These are phyloP conservation scores for Lethenteron reissneri DNA, from an alignment of 2,113 vertebrate species.

Conservation along the genomic window DNA sequence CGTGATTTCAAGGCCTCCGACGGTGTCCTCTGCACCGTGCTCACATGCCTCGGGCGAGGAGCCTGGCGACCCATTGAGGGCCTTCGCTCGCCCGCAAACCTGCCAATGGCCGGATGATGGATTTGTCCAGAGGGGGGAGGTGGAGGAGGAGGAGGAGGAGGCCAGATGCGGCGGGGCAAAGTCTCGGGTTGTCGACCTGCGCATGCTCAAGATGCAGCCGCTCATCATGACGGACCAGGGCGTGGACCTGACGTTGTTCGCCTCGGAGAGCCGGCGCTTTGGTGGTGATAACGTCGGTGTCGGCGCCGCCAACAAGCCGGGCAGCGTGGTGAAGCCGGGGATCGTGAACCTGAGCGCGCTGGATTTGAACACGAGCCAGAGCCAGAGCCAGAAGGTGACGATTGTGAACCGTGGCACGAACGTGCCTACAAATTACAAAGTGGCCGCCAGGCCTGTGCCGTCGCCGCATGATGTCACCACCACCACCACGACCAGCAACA, in stretches of 20 bases:
- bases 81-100: too few relatives aligned
- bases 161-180: neutral
- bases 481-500: constrained; percentile 16
- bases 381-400: constrained; percentile 27
- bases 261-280: constrained; percentile 55
- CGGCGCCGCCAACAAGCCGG: constrained; percentile 43
- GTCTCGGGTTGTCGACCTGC: constrained; percentile 47
- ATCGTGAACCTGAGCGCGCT: constrained; percentile 89
- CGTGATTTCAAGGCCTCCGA: too few relatives aligned
- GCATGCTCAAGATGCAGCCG: constrained; percentile 49
- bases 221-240: constrained; percentile 95
- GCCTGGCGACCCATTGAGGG: too few relatives aligned
- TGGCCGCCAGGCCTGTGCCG: too few relatives aligned
- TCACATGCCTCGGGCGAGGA: too few relatives aligned
- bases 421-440: neutral
- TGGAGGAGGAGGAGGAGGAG: too few relatives aligned
- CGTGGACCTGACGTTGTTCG: constrained; percentile 86
- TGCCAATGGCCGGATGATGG: too few relatives aligned
- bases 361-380: constrained; percentile 67
- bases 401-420: constrained; percentile 18
- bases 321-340: constrained; percentile 64
- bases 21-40: too few relatives aligned
- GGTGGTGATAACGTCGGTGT: constrained; percentile 10
- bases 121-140: too few relatives aligned
- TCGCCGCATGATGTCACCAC: constrained; percentile 4